phyloP scores from a whole-genome alignment of 2,888 invertebrate species.

The Eugnorisma glareosa region DNA sequence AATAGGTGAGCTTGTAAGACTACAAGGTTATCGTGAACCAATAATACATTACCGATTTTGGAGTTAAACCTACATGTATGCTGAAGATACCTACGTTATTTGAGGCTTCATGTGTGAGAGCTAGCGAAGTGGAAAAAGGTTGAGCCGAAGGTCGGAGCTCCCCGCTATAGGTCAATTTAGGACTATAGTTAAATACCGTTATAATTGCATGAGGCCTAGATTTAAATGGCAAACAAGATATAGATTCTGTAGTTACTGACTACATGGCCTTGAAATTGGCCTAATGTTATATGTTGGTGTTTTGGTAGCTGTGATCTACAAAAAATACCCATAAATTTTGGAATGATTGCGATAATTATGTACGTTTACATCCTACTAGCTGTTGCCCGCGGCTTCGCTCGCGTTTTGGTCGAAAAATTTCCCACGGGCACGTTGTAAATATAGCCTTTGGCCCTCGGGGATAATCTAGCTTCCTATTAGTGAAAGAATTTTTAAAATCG shows the following conservation, averaged over 20 bases:
- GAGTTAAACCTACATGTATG: conserved; percentile 16
- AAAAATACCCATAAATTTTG: too few relatives aligned
- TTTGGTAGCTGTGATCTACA: too few relatives aligned
- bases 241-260: not conserved
- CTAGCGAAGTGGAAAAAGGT: conserved; percentile 21
- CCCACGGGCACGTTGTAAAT: too few relatives aligned
- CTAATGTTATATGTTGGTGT: too few relatives aligned
- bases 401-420: too few relatives aligned
- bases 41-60: conserved; percentile 35
- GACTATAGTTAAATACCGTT: not conserved
- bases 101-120: not conserved
- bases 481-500: too few relatives aligned
- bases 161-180: not conserved
- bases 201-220: not conserved
- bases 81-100: not conserved
- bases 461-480: too few relatives aligned
- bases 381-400: too few relatives aligned
- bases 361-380: too few relatives aligned
- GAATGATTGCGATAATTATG: not conserved
- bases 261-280: not conserved
- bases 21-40: conserved; percentile 37
- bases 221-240: not conserved
- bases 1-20: not conserved
- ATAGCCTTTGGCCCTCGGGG: too few relatives aligned
- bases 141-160: not conserved